Percentiles rank a stretch among this genome's conserved stretches.
Conservation (phyloP, 2,113 vertebrate genomes). For the Phaethornis superciliosus region DNA sequence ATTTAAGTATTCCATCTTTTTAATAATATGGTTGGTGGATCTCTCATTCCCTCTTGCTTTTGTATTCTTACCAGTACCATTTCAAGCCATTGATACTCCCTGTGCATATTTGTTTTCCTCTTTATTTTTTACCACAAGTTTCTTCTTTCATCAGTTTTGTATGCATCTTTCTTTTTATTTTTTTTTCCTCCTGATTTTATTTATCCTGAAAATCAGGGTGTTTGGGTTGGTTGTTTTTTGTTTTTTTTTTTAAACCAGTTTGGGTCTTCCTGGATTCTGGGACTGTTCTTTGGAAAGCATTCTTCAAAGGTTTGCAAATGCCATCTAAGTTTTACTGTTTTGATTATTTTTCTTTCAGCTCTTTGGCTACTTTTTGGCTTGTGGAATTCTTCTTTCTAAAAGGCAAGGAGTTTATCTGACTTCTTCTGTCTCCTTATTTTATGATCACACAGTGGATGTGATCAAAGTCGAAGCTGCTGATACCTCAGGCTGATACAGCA, state of each 20-base stretch:
- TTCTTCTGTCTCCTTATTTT: not conserved
- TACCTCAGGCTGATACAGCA: not conserved
- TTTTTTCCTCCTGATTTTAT: not conserved
- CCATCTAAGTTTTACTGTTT: not conserved
- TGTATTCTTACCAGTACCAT: not conserved
- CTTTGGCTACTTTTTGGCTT: not conserved
- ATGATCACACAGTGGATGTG: not conserved
- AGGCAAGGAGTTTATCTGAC: not conserved
- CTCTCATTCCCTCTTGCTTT: not conserved
- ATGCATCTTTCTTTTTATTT: too few relatives aligned
- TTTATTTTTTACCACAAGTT: not conserved
- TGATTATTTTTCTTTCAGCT: not conserved
- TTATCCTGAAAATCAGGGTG: not conserved
- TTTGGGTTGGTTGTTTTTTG: fast-evolving
- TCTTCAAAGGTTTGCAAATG: not conserved
- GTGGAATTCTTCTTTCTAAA: not conserved
- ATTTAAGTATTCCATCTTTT: not conserved
- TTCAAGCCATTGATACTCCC: not conserved
- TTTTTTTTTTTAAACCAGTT: not conserved
- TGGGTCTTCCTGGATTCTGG: not conserved
- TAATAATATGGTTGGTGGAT: not conserved
- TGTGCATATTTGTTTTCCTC: not conserved
- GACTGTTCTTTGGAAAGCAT: not conserved
- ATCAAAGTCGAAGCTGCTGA: not conserved
- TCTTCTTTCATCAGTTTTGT: not conserved